A percentile compares a stretch with the other conserved stretches of the same genome.
Conservation (phyloP, 2,888 invertebrate species). For the Punctoribates punctum region DNA sequence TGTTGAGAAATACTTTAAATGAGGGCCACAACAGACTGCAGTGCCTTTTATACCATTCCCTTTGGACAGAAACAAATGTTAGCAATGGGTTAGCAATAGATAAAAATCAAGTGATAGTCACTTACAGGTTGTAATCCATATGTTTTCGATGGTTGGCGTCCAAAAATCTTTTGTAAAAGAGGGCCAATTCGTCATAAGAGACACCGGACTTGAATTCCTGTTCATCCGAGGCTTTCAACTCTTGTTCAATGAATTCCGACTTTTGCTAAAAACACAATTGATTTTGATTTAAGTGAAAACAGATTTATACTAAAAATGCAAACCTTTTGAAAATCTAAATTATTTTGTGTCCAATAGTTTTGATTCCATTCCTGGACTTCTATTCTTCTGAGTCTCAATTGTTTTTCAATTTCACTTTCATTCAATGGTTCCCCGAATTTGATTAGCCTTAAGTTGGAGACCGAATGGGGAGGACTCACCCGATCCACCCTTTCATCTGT, state of each 20-base stretch:
- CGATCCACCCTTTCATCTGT: background rate
- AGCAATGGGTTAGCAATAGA: background rate
- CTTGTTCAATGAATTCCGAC: constrained; percentile 36
- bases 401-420: constrained; percentile 11
- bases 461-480: background rate
- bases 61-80: background rate
- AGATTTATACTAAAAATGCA: background rate
- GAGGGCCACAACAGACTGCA: constrained; percentile 19
- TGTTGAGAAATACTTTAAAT: background rate
- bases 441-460: constrained; percentile 12
- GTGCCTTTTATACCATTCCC: constrained; percentile 39
- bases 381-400: constrained; percentile 14
- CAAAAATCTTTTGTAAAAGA: constrained; percentile 43
- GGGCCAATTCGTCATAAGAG: constrained; percentile 42
- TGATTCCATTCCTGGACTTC: constrained; percentile 43
- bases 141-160: constrained; percentile 41
- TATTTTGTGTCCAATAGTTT: constrained; percentile 41
- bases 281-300: too few relatives aligned
- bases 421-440: background rate
- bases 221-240: background rate
- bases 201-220: background rate
- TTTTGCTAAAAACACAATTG: constrained; percentile 37
- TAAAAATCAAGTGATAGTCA: background rate
- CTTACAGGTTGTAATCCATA: constrained; percentile 42
- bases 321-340: constrained; percentile 38